A percentile compares a stretch with the other conserved stretches of the same genome.
These are phyloP conservation scores for Bambusicola thoracicus DNA, from an alignment of 2,113 vertebrate genomes.

Conservation along the genomic window DNA sequence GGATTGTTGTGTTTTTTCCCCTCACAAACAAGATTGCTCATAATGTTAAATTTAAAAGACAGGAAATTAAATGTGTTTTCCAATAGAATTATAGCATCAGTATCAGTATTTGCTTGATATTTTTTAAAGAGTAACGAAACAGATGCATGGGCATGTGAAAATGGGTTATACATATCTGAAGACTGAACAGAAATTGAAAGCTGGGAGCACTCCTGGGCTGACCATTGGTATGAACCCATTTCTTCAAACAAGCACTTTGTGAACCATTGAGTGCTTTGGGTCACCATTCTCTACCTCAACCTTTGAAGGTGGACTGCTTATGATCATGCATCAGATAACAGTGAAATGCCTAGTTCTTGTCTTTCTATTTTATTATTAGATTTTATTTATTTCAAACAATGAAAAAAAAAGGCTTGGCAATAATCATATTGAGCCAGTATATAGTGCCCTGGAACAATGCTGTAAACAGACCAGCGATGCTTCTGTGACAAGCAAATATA, in stretches of 20 bases:
- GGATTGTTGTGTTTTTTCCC: background rate
- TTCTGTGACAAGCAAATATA: background rate
- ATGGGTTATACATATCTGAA: rapidly evolving
- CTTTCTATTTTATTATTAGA: background rate
- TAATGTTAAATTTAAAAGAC: background rate
- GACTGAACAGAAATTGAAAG: background rate
- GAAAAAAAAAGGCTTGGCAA: background rate
- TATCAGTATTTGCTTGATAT: background rate
- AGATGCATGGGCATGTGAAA: background rate
- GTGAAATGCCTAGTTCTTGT: background rate
- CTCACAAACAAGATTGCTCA: background rate
- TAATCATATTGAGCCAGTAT: background rate
- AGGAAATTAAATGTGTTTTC: background rate
- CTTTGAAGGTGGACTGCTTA: background rate
- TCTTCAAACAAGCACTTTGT: background rate
- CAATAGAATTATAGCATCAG: background rate
- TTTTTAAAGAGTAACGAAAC: background rate
- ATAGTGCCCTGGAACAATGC: background rate
- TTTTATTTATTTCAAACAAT: background rate
- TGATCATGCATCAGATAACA: background rate
- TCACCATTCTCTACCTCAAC: background rate
- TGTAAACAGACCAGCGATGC: background rate
- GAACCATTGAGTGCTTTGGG: background rate
- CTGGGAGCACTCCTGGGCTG: background rate
- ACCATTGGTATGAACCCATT: rapidly evolving